Evolutionary conservation across 2,797 vertebrate species (phyloP).

Genomic region (Xerus rutilus): DNA sequence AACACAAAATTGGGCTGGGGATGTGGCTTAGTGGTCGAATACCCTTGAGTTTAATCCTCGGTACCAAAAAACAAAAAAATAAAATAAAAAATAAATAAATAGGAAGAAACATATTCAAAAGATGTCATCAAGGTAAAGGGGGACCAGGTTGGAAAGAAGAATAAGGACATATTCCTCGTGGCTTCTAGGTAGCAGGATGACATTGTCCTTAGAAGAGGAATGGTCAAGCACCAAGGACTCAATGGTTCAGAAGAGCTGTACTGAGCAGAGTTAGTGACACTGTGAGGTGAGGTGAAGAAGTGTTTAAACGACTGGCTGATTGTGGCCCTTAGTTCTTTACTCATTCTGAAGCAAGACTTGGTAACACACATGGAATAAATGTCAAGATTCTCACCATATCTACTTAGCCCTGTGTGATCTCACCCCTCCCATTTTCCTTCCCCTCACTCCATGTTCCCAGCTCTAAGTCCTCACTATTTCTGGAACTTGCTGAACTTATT

Average conservation of each 20-base stretch:
- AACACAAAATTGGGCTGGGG: too few species aligned
- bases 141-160: background rate
- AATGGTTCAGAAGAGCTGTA: background rate
- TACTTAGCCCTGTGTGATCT: background rate
- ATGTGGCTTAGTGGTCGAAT: too few species aligned
- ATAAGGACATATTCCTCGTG: background rate
- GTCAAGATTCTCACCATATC: background rate
- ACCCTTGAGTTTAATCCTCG: too few species aligned
- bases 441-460: background rate
- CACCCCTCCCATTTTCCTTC: background rate
- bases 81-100: background rate
- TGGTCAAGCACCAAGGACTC: accelerated
- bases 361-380: background rate
- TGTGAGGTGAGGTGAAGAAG: background rate
- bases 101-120: background rate
- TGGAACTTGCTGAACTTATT: background rate
- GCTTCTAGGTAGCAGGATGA: background rate
- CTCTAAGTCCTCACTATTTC: background rate
- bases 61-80: too few species aligned
- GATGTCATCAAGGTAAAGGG: background rate
- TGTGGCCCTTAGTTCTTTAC: background rate
- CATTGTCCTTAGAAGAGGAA: background rate
- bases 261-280: background rate
- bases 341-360: background rate
- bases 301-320: background rate